These are phyloP conservation scores for Margaritifera margaritifera DNA, from an alignment of 2,888 invertebrate species.

Conservation along the genomic window DNA sequence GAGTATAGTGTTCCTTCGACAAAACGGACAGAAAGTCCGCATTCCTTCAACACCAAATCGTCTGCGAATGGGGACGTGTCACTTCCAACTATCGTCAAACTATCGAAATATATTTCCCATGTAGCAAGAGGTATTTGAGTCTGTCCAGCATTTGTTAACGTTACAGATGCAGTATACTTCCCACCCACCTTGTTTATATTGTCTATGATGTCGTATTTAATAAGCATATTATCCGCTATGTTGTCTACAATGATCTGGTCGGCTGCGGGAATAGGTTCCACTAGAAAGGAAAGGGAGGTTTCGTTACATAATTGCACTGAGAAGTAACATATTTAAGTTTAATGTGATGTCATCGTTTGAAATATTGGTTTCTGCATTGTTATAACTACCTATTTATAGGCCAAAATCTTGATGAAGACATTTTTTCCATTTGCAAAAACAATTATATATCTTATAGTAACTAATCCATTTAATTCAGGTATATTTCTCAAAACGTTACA, in stretches of 20 bases:
- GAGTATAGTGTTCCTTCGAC: slow-evolving; percentile 49
- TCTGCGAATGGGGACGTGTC: slow-evolving; percentile 8
- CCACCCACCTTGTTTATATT: slow-evolving; percentile 40
- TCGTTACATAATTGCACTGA: too few relatives aligned
- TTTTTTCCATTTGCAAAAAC: too few relatives aligned
- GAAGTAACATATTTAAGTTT: too few relatives aligned
- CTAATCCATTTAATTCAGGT: too few relatives aligned
- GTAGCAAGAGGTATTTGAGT: slow-evolving; percentile 34
- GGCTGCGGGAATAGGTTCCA: slow-evolving; percentile 21
- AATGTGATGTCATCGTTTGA: too few relatives aligned
- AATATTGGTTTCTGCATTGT: too few relatives aligned
- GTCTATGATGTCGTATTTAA: slow-evolving; percentile 42
- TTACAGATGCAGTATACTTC: slow-evolving; percentile 14
- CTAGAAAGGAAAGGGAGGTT: slow-evolving; percentile 18
- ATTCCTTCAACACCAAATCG: slow-evolving; percentile 6
- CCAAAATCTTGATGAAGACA: too few relatives aligned
- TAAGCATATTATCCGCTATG: slow-evolving; percentile 41
- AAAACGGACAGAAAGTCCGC: slow-evolving; percentile 42
- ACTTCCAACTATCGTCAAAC: slow-evolving; percentile 25
- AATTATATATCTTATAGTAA: too few relatives aligned
- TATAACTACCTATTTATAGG: too few relatives aligned
- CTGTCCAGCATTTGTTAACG: slow-evolving; percentile 43
- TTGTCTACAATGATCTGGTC: slow-evolving; percentile 50
- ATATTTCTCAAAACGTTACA: too few relatives aligned
- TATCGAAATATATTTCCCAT: slow-evolving; percentile 59